phyloP scores from a whole-genome alignment of 2,113 vertebrate species.

The Burhinus oedicnemus region DNA sequence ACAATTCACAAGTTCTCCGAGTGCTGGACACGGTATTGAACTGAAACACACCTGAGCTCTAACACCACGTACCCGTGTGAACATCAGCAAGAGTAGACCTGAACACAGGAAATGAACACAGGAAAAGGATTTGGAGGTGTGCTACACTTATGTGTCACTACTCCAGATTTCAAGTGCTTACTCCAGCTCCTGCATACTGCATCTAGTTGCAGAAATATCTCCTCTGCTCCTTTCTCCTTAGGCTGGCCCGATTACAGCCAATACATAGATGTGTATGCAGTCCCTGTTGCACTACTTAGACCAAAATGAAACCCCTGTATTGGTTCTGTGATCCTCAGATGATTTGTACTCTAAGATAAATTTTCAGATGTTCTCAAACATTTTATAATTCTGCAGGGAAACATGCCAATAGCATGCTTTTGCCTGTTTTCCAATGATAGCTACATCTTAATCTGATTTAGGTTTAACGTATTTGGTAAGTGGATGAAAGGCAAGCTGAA shows the following conservation, averaged over 20 bases:
- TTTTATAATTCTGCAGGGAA: neutral
- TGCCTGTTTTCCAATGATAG: neutral
- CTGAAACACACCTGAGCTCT: neutral
- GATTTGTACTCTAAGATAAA: neutral
- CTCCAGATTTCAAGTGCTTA: neutral
- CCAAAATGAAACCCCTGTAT: neutral
- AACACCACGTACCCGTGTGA: accelerated
- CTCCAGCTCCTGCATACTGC: neutral
- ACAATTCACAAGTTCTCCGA: neutral
- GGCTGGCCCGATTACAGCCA: neutral
- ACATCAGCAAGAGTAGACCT: neutral
- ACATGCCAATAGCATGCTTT: neutral
- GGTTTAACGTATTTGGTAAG: neutral
- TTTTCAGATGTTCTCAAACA: neutral
- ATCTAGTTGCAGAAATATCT: neutral
- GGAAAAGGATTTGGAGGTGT: neutral
- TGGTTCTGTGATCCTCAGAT: neutral
- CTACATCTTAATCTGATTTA: neutral
- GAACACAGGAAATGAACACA: neutral
- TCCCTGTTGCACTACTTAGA: neutral
- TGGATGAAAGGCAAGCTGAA: neutral
- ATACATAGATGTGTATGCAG: neutral
- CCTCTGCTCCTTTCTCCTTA: neutral
- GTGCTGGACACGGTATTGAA: neutral
- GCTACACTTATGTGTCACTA: neutral